Base-by-base conservation (phyloP, 2,113 vertebrate species). In the Cyprinodon variegatus region DNA sequence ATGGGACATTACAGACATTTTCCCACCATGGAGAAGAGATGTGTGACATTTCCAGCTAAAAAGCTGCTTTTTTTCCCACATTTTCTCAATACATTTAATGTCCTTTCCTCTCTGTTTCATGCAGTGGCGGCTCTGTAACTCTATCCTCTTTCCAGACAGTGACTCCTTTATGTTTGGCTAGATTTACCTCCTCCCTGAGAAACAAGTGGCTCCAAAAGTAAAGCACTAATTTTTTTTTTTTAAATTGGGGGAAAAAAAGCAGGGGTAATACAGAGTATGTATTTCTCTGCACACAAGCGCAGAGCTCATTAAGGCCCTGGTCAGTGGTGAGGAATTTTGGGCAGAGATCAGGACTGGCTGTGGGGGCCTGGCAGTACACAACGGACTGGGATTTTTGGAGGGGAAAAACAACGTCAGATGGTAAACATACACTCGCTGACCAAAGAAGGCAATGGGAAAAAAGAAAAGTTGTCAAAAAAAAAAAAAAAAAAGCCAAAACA, bases 251-350 rank as follows among this genome's bases (percentile, higher is more conserved):
- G 29, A 22, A 37, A 70, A 46, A 36, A 11, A 12, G 36, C n/a
- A 39, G 39, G 76, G 65, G 43, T 10, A 11, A 20, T 0, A 11
- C 53, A 3, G 13, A 11, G 36, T 13, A 41, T 38, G 14, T 14
- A 61, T 39, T 63, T n/a, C 65, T 66, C 59, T 39, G 11, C 1
- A 63, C 65, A 68, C 68, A 74, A 61, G 74, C 68, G 37, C 65
- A 83, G 63, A 78, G 50, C 20, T 22, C 71, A 65, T 72, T 50
- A 71, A 72, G 63, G 50, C 50, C 41, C 12, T 77, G 66, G 82
- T 86, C 88, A 91, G 78, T 84, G 70, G 78, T 82, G 82, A 88
- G 88, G 86, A 83, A 91, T 89, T 89, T 84, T 78, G 77, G 89
- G 73, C 67, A 64, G 38, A 61, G 83, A 79, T 86, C 79, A 60